Conservation (phyloP, 2,797 vertebrate species). For the Gymnocypris eckloni region DNA sequence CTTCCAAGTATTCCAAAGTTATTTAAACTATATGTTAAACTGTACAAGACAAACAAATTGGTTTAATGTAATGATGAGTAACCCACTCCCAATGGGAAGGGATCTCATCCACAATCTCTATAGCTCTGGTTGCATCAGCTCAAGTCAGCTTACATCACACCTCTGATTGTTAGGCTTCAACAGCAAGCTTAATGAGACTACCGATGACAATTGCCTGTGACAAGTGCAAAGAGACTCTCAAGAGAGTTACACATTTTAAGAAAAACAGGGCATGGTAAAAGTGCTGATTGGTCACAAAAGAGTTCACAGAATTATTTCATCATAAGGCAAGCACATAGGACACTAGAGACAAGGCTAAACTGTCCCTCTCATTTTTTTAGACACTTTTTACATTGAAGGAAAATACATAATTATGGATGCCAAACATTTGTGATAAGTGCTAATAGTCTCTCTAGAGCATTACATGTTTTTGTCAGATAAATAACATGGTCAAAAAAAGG, state of each 20-base stretch:
- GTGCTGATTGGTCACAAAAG: slow-evolving; percentile 40
- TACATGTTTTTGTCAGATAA: neutral
- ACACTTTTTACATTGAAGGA: neutral
- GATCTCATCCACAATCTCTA: neutral
- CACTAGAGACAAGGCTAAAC: neutral
- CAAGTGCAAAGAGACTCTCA: slow-evolving; percentile 12
- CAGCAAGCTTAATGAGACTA: slow-evolving; percentile 22
- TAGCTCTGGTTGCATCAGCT: slow-evolving; percentile 22
- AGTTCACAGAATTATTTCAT: neutral
- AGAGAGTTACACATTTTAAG: neutral
- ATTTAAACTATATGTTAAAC: neutral
- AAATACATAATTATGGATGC: neutral
- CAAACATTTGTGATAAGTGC: neutral
- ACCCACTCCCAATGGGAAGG: neutral
- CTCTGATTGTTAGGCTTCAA: slow-evolving; percentile 27
- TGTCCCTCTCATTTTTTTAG: neutral
- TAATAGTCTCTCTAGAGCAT: neutral
- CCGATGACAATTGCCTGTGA: neutral
- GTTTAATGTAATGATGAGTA: neutral
- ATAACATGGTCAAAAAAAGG: neutral
- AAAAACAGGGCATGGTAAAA: neutral
- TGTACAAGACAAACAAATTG: neutral
- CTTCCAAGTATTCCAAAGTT: neutral
- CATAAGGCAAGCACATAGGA: neutral
- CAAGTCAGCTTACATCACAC: slow-evolving; percentile 24